These are phyloP conservation scores for Oxygymnocypris stewartii DNA, from an alignment of 2,113 vertebrate genomes.

Conservation along the genomic window DNA sequence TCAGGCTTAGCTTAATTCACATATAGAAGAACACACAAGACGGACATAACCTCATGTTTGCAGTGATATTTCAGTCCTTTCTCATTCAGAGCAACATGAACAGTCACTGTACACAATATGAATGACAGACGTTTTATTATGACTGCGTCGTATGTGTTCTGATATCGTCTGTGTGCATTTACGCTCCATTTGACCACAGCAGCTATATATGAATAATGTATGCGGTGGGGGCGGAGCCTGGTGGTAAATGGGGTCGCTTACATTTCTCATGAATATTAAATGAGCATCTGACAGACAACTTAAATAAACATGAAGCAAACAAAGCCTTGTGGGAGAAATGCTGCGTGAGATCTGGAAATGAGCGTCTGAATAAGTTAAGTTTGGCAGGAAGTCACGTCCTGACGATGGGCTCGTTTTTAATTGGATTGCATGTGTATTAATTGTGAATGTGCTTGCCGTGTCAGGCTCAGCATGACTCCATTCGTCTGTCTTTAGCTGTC, in stretches of 20 bases:
- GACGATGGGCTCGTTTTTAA: neutral
- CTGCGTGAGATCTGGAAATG: slow-evolving; percentile 3
- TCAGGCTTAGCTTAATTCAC: neutral
- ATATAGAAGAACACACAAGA: no score
- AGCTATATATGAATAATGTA: slow-evolving; percentile 30
- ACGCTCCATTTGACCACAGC: no score
- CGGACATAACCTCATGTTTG: neutral
- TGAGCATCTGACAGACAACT: slow-evolving; percentile 42
- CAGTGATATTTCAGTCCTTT: neutral
- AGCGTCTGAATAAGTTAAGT: neutral
- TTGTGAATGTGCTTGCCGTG: neutral
- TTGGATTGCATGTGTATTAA: neutral
- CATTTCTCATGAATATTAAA: slow-evolving; percentile 52
- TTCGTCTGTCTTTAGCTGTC: neutral
- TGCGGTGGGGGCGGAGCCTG: neutral
- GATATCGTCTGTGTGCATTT: neutral
- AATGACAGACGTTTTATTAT: neutral
- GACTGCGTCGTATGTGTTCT: neutral
- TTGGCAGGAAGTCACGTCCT: neutral
- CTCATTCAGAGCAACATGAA: neutral
- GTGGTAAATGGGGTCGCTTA: slow-evolving; percentile 38
- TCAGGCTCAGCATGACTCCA: neutral
- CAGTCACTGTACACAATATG: neutral
- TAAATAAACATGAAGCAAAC: slow-evolving; percentile 52
- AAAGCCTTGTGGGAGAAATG: slow-evolving; percentile 32